These are phyloP conservation scores for Druceiella hillmani DNA, from an alignment of 2,888 invertebrate species.

Conservation along the genomic window DNA sequence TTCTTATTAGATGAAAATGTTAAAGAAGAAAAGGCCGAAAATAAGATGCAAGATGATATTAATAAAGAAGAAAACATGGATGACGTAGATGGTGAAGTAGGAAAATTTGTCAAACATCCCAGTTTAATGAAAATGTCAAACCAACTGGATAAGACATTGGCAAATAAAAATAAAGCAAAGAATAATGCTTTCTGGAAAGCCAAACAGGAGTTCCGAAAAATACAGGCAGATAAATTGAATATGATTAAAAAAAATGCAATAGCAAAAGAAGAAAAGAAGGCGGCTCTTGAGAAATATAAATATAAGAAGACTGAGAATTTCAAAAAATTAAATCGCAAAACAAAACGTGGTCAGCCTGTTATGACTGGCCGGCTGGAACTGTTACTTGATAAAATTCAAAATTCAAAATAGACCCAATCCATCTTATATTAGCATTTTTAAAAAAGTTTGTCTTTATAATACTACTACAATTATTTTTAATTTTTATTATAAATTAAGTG, in stretches of 20 bases:
- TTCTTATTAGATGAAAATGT: conserved; percentile 46
- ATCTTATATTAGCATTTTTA: too few relatives aligned
- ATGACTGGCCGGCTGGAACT: conserved; percentile 79
- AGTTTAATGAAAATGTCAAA: conserved; percentile 34
- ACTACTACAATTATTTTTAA: too few relatives aligned
- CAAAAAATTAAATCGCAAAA: conserved; percentile 70
- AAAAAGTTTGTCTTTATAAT: too few relatives aligned
- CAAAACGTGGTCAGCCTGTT: conserved; percentile 77
- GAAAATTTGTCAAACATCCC: conserved; percentile 43
- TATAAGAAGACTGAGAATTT: conserved; percentile 64
- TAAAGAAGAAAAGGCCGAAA: conserved; percentile 17
- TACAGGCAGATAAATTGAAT: conserved; percentile 50
- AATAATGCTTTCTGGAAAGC: conserved; percentile 48
- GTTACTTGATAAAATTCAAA: conserved; percentile 70
- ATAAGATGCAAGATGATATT: background rate
- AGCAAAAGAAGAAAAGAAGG: conserved; percentile 52
- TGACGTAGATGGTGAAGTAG: conserved; percentile 30
- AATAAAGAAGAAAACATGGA: conserved; percentile 3
- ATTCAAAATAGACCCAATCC: too few relatives aligned
- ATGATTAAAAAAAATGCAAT: conserved; percentile 44
- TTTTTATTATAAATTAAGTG: too few relatives aligned
- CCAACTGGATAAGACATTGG: conserved; percentile 12
- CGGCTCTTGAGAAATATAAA: conserved; percentile 61
- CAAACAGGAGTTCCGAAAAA: conserved; percentile 47
- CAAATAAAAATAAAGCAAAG: conserved; percentile 23